Evolutionary conservation across 2,888 invertebrate genomes (phyloP).

Genomic region (Cloeon dipterum): DNA sequence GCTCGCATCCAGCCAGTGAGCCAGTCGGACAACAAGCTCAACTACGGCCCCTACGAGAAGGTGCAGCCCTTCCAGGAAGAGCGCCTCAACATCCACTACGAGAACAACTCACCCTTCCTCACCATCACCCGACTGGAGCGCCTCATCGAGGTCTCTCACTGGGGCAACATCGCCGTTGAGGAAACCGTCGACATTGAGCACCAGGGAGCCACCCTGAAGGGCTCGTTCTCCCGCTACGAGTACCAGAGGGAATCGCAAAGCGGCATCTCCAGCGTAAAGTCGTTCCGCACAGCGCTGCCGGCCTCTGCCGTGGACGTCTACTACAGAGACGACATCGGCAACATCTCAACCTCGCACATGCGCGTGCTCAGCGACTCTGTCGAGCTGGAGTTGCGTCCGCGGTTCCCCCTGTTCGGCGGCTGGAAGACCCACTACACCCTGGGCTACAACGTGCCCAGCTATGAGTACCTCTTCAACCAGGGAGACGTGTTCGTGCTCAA

Average conservation of each 20-base stretch:
- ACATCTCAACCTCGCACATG: slow-evolving; percentile 94
- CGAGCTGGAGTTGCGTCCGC: slow-evolving; percentile 82
- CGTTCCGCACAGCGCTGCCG: slow-evolving; percentile 41
- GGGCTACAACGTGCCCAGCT: slow-evolving; percentile 93
- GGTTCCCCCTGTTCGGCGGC: slow-evolving; percentile 95
- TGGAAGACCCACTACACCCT: slow-evolving; percentile 96
- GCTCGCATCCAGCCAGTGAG: slow-evolving; percentile 60
- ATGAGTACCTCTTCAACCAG: slow-evolving; percentile 73
- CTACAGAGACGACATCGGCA: slow-evolving; percentile 94
- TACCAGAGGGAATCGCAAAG: slow-evolving; percentile 83
- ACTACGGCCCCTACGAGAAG: slow-evolving; percentile 74
- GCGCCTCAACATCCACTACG: slow-evolving; percentile 50
- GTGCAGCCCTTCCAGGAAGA: slow-evolving; percentile 26
- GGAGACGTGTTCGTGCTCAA: slow-evolving; percentile 54
- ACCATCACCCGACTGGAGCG: slow-evolving; percentile 75
- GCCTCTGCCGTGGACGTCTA: slow-evolving; percentile 89
- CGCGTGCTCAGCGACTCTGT: slow-evolving; percentile 72
- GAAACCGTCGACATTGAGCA: slow-evolving; percentile 83
- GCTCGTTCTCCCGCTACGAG: slow-evolving; percentile 91
- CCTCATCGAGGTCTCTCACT: slow-evolving; percentile 88
- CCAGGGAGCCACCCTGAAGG: slow-evolving; percentile 79
- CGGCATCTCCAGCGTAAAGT: slow-evolving; percentile 70
- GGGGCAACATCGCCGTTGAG: slow-evolving; percentile 97
- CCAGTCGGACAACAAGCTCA: slow-evolving; percentile 55
- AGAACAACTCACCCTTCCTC: slow-evolving; percentile 89